Evolutionary conservation across 2,113 vertebrate species (phyloP).

Genomic region (Cercocebus atys): DNA sequence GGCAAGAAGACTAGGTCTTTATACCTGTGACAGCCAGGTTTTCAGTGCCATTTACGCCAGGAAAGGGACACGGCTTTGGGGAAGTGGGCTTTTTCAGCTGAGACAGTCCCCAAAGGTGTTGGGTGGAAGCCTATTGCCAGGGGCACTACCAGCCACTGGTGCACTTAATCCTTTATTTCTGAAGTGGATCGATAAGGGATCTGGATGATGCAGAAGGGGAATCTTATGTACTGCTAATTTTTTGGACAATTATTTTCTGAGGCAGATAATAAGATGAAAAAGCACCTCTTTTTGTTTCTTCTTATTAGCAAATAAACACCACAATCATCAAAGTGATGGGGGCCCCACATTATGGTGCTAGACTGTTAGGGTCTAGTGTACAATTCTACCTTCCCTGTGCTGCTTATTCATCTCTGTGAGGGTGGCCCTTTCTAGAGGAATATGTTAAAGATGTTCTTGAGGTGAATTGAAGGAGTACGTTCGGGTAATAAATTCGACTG

Average conservation of each 20-base stretch:
- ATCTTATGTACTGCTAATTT: not conserved
- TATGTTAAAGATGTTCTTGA: not conserved
- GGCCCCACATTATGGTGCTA: not conserved
- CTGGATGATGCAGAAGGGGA: not conserved
- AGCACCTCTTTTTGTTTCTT: slow-evolving; percentile 31
- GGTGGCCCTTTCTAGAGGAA: not conserved
- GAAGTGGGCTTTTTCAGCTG: not conserved
- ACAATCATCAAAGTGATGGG: not conserved
- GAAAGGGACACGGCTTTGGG: not conserved
- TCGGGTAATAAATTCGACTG: not conserved
- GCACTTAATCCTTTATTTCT: slow-evolving; percentile 4
- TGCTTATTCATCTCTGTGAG: slow-evolving; percentile 6
- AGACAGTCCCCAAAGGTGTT: not conserved
- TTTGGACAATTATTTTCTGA: slow-evolving; percentile 49
- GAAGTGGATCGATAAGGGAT: not conserved
- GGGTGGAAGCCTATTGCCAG: not conserved
- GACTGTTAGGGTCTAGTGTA: not conserved
- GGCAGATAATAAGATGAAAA: slow-evolving; percentile 30
- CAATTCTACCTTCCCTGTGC: not conserved
- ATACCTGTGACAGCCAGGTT: too few species aligned
- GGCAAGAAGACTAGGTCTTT: not conserved
- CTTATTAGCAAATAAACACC: slow-evolving; percentile 52
- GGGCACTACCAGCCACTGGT: not conserved
- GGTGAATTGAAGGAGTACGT: slow-evolving; percentile 2
- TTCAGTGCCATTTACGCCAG: not conserved